Base-by-base conservation (phyloP, 2,113 vertebrate species). In the Mionectes macconnelli region DNA sequence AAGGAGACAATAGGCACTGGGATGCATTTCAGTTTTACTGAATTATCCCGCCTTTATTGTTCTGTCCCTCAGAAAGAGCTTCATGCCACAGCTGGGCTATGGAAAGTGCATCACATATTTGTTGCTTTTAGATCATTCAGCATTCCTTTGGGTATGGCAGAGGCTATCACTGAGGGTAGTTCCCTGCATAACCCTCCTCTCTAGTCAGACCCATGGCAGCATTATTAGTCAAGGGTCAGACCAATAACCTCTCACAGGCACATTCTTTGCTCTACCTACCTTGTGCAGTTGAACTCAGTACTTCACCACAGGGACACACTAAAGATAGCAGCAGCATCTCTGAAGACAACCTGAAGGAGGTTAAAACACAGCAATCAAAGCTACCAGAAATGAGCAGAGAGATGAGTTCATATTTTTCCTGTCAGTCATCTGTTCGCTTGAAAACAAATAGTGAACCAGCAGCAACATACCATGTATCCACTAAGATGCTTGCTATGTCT, bases 311-410 rank as follows among this genome's bases (percentile, higher is more conserved):
- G 47, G 44, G 10, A 7, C 33, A 21, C 49, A 31, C 6, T 53
- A 55, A 75, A 57, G n/a, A 39, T 5, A 24, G 19, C 28, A 84
- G 37, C 39, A 86, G 27, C 20, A 4, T 70, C 30, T 67, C 37
- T 80, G 33, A 23, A 84, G 42, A 64, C 22, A 77, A 70, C 47
- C 50, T 55, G 28, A 75, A 66, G 22, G 8, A 57, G 39, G 37
- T 6, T 68, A 35, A 92, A 93, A 89, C 1, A 5, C 17, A 84
- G 67, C 16, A 83, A 55, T 63, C 19, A 92, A 24, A 60, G 20
- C 40, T 64, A 83, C 63, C 47, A 94, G 47, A 96, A 96, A 96
- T 78, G 92, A 96, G 85, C 94, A 94, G 90, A 92, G 68, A 28
- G 31, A 92, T 67, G 68, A 91, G 67, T 63, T 92, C n/a, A 52